Conservation (phyloP, 2,888 invertebrate genomes). For the Elmis aenea region DNA sequence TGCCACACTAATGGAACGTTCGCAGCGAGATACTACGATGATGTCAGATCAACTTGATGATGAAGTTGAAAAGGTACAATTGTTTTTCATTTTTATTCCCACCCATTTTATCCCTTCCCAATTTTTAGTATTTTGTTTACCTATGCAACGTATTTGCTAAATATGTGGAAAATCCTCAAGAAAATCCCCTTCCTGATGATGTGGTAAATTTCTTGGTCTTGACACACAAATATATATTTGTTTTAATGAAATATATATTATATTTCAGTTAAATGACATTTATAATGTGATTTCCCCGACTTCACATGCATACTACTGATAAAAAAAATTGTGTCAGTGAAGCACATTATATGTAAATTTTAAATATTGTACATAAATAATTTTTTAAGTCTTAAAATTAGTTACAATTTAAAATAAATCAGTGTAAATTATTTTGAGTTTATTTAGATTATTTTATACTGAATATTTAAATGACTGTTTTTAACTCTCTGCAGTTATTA, state of each 20-base stretch:
- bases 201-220: constrained; percentile 8
- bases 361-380: no score
- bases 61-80: constrained; percentile 76
- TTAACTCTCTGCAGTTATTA: constrained; percentile 61
- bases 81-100: not conserved
- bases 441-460: no score
- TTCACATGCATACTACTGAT: no score
- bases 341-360: no score
- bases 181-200: constrained; percentile 9
- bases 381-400: no score
- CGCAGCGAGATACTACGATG: constrained; percentile 60
- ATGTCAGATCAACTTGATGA: constrained; percentile 74
- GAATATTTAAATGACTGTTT: no score
- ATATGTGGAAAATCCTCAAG: constrained; percentile 2
- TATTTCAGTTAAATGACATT: no score
- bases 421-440: no score
- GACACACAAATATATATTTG: constrained; percentile 1
- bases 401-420: no score
- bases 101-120: constrained; percentile 8
- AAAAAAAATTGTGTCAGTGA: no score
- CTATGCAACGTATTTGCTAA: constrained; percentile 6
- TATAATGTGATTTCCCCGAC: no score
- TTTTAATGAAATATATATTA: no score
- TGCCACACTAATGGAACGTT: constrained; percentile 78
- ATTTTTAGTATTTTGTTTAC: constrained; percentile 18